phyloP scores from a whole-genome alignment of 1,140 invertebrate genomes.

The Spodoptera litura region DNA sequence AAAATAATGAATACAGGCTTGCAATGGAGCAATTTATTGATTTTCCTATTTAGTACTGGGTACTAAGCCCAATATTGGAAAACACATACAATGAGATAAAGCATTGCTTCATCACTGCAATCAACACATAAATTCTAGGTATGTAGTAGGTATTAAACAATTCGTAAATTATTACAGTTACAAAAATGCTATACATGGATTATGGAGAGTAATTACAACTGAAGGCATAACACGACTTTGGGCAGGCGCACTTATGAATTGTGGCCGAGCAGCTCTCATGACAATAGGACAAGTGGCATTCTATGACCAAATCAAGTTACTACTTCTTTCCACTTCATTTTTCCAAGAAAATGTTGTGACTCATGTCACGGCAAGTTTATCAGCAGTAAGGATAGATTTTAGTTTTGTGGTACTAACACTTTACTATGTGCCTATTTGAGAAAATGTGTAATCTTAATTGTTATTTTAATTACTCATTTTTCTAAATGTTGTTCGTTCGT shows the following conservation, averaged over 20 bases:
- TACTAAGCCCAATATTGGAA: too few relatives aligned
- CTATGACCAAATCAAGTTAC: conserved; percentile 97
- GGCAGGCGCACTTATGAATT: conserved; percentile 96
- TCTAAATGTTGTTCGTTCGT: too few relatives aligned
- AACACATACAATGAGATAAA: too few relatives aligned
- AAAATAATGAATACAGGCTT: too few relatives aligned
- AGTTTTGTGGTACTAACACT: neutral
- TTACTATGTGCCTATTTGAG: too few relatives aligned
- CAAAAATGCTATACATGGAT: conserved; percentile 98
- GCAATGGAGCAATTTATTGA: too few relatives aligned
- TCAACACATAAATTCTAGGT: neutral
- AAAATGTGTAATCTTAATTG: too few relatives aligned
- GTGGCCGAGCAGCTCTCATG: conserved; percentile 96
- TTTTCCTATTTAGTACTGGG: too few relatives aligned
- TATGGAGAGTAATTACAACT: conserved; percentile 92
- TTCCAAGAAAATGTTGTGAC: conserved; percentile 95
- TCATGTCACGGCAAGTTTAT: conserved; percentile 95
- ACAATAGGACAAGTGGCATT: conserved; percentile 98
- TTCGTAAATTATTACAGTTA: conserved; percentile 89
- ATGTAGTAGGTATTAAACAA: too few relatives aligned
- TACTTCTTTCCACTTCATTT: conserved; percentile 90
- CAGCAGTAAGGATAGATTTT: conserved; percentile 90
- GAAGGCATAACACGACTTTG: conserved; percentile 95
- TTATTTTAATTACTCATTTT: too few relatives aligned
- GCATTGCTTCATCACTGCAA: too few relatives aligned